These are phyloP conservation scores for Paramormyrops hopkinsi DNA, from an alignment of 2,797 vertebrate species.

Conservation along the genomic window DNA sequence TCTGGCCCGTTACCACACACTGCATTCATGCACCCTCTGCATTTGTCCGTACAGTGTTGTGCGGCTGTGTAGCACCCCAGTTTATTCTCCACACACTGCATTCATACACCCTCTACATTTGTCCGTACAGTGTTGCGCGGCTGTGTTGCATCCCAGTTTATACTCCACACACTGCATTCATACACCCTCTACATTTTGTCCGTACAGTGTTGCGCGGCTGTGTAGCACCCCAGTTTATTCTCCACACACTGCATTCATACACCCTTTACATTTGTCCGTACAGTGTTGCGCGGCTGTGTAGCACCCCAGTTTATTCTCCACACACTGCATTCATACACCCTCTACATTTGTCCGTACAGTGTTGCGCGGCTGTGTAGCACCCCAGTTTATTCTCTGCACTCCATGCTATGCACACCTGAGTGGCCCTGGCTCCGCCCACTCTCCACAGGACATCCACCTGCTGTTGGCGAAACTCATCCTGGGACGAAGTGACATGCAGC, in stretches of 20 bases:
- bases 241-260: background rate
- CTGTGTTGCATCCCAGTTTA: background rate
- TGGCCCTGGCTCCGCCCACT: slow-evolving; percentile 61
- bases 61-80: background rate
- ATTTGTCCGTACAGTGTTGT: background rate
- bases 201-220: background rate
- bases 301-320: background rate
- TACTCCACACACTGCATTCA: background rate
- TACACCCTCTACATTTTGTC: background rate
- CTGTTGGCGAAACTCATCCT: slow-evolving; percentile 91
- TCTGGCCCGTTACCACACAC: background rate
- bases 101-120: background rate
- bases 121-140: background rate
- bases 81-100: background rate
- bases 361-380: background rate
- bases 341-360: background rate
- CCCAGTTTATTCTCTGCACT: background rate
- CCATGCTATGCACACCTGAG: slow-evolving; percentile 39
- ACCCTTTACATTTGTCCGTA: background rate
- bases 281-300: background rate
- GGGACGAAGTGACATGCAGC: slow-evolving; percentile 81
- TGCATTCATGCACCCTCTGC: background rate
- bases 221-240: too few relatives aligned
- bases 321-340: background rate
- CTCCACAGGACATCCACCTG: slow-evolving; percentile 87